Evolutionary conservation across 2,888 invertebrate species (phyloP).

Genomic region (Lordiphosa andalusiaca): DNA sequence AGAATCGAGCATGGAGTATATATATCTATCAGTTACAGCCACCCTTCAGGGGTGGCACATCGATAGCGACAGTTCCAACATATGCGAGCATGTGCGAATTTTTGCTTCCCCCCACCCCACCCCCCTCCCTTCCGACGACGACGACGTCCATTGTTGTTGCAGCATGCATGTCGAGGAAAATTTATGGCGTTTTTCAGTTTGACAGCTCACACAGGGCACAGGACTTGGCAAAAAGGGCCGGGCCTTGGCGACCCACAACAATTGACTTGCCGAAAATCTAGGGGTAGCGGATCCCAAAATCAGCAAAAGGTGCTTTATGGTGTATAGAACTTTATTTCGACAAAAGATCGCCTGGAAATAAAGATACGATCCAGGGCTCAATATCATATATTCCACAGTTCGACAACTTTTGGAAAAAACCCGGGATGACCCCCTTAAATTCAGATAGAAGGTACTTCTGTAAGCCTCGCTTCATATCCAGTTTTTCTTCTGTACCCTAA

Average conservation of each 20-base stretch:
- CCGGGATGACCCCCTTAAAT: too few species aligned
- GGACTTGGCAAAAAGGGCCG: constrained; percentile 7
- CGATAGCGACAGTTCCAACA: constrained; percentile 38
- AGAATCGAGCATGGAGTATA: constrained; percentile 1
- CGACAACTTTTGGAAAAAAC: too few species aligned
- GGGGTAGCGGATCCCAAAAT: background rate
- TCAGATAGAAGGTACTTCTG: too few species aligned
- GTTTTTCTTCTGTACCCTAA: too few species aligned
- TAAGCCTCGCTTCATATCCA: too few species aligned
- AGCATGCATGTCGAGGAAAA: constrained; percentile 53
- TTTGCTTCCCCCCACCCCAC: constrained; percentile 16
- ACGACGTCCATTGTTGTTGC: constrained; percentile 40
- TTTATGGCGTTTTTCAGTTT: constrained; percentile 77
- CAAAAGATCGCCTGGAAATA: too few species aligned
- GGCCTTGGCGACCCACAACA: constrained; percentile 35
- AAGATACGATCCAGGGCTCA: too few species aligned
- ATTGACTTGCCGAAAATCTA: constrained; percentile 41
- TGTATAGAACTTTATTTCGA: too few species aligned
- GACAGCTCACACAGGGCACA: constrained; percentile 49
- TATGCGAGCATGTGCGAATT: constrained; percentile 72
- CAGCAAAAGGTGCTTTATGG: too few species aligned
- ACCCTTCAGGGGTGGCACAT: constrained; percentile 31
- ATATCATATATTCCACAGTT: too few species aligned
- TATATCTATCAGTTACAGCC: constrained; percentile 3
- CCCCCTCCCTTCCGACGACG: constrained; percentile 15